Evolutionary conservation across 2,888 invertebrate genomes (phyloP).

Genomic region (Seira musarum): DNA sequence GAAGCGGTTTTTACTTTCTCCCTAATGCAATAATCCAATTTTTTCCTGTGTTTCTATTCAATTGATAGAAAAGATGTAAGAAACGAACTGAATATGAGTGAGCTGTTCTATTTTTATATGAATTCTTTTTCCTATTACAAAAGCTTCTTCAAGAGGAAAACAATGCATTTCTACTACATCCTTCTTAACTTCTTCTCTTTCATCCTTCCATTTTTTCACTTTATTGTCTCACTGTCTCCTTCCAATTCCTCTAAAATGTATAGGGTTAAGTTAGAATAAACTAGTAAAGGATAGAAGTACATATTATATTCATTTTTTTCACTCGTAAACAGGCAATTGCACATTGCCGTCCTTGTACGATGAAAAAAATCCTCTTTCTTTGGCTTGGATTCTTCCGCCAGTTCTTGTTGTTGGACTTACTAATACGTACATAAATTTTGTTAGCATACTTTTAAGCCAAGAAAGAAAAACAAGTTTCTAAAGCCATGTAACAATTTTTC

Average conservation of each 20-base stretch:
- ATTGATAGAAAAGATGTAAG: neutral
- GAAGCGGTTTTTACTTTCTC: conserved; percentile 10
- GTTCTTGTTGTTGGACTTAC: neutral
- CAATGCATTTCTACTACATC: neutral
- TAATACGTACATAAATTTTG: conserved; percentile 39
- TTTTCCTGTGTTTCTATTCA: neutral
- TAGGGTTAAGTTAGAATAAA: neutral
- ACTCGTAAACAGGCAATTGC: conserved; percentile 45
- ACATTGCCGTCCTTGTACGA: conserved; percentile 21
- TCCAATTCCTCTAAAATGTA: conserved; percentile 17
- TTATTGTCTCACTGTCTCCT: conserved; percentile 32
- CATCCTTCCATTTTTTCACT: neutral
- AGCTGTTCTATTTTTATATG: neutral
- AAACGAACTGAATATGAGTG: too few species aligned
- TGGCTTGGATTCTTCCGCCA: neutral
- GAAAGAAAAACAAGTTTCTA: neutral
- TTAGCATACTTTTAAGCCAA: conserved; percentile 23
- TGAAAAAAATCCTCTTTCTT: too few species aligned
- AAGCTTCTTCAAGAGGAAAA: too few species aligned
- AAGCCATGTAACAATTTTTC: neutral
- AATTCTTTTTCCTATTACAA: too few species aligned
- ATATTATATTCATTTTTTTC: neutral
- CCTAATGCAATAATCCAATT: conserved; percentile 10
- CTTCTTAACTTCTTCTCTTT: neutral
- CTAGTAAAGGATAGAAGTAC: too few species aligned